Evolutionary conservation across 1,140 invertebrate species (phyloP).

Genomic region (Sweltsa coloradensis): DNA sequence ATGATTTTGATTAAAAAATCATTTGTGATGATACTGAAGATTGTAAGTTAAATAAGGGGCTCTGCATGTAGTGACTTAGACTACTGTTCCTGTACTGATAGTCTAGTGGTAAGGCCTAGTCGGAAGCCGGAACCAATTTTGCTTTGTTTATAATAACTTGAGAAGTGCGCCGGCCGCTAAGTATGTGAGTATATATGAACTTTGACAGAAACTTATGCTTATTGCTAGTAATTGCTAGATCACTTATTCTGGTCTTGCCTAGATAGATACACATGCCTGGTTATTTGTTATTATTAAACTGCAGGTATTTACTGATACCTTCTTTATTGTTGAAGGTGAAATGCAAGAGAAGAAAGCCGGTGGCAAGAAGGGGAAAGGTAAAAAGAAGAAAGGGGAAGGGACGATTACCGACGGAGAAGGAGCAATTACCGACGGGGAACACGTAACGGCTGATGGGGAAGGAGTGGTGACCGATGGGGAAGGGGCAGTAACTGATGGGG

Average conservation of each 20-base stretch:
- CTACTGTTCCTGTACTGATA: too few species aligned
- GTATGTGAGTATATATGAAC: background rate
- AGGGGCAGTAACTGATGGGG: background rate
- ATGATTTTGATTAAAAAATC: too few species aligned
- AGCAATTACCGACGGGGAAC: background rate
- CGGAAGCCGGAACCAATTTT: too few species aligned
- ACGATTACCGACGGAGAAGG: constrained; percentile 6
- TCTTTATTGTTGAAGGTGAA: background rate
- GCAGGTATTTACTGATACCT: background rate
- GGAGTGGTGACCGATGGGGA: background rate
- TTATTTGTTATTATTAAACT: background rate
- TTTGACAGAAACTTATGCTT: background rate
- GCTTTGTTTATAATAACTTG: too few species aligned
- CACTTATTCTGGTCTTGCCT: background rate
- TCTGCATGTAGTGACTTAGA: too few species aligned
- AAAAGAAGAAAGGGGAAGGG: constrained; percentile 7
- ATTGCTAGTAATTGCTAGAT: background rate
- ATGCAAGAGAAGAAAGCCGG: background rate
- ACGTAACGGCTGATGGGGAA: background rate
- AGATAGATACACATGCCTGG: background rate
- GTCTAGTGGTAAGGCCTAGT: too few species aligned
- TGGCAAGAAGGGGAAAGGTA: constrained; percentile 1
- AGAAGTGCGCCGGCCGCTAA: background rate
- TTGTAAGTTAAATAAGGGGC: too few species aligned
- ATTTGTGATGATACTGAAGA: too few species aligned